Percentiles rank a stretch among this genome's conserved stretches.
Conservation (phyloP, 23 tunicate species). For the Styela clava region DNA sequence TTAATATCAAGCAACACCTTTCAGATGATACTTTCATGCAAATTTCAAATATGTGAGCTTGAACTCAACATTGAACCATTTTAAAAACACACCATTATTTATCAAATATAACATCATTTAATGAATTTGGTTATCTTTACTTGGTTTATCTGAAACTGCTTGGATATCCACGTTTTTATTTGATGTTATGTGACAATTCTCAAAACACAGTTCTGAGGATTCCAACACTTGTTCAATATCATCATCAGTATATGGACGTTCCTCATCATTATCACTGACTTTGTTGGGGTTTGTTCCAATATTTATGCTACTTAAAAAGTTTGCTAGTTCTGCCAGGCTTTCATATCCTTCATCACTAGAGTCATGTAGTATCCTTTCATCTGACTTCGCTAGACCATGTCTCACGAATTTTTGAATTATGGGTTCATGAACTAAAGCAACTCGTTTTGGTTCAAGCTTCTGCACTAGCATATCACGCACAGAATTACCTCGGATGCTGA, state of each 20-base stretch:
- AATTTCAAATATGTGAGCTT: not conserved
- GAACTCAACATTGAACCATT: not conserved
- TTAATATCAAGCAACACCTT: not conserved
- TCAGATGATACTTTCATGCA: not conserved
- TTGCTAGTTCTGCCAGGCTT: not conserved
- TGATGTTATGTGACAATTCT: not conserved
- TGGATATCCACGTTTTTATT: not conserved
- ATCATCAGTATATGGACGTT: slow-evolving; percentile 62
- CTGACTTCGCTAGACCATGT: not conserved
- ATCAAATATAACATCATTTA: not conserved
- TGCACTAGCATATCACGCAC: no score
- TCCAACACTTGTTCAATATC: slow-evolving; percentile 43
- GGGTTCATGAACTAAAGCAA: not conserved
- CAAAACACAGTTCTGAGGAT: not conserved
- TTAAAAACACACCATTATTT: not conserved
- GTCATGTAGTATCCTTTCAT: not conserved
- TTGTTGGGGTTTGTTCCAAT: slow-evolving; percentile 1
- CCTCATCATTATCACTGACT: not conserved
- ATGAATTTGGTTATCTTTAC: not conserved
- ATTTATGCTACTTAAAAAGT: not conserved
- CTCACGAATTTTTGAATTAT: not conserved
- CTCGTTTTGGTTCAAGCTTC: no score
- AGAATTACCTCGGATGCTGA: no score
- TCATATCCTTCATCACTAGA: not conserved
- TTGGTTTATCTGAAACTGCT: not conserved